Evolutionary conservation across 2,888 invertebrate genomes (phyloP).

Genomic region (Pheosia gnoma): DNA sequence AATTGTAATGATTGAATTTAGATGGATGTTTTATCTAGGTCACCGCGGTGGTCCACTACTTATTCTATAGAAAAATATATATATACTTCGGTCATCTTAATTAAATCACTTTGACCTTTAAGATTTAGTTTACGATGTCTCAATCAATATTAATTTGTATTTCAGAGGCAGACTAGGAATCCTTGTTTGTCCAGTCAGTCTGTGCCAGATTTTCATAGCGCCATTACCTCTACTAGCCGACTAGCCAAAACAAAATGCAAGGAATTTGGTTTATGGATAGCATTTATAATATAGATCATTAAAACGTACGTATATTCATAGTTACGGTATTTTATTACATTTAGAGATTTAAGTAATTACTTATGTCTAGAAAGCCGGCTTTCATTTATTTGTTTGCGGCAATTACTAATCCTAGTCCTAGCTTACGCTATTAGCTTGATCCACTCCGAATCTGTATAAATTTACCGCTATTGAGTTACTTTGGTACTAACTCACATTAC

Average conservation of each 20-base stretch:
- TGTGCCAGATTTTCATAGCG: too few species aligned
- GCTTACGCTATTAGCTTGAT: conserved; percentile 55
- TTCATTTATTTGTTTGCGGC: conserved; percentile 34
- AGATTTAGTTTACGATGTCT: neutral
- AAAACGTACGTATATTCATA: too few species aligned
- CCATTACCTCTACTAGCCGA: too few species aligned
- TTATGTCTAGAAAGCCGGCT: conserved; percentile 26
- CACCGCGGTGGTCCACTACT: neutral
- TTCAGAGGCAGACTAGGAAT: neutral
- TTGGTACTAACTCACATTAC: conserved; percentile 34
- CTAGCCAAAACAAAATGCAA: too few species aligned
- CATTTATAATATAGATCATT: too few species aligned
- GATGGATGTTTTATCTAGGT: neutral
- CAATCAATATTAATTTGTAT: neutral
- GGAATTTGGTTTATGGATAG: too few species aligned
- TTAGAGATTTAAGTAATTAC: too few species aligned
- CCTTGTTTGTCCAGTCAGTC: too few species aligned
- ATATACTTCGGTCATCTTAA: neutral
- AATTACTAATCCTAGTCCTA: conserved; percentile 44
- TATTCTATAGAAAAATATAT: neutral
- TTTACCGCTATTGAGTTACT: conserved; percentile 59
- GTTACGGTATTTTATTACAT: too few species aligned
- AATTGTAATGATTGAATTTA: neutral
- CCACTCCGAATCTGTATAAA: conserved; percentile 62
- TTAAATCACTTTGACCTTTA: neutral